phyloP scores from a whole-genome alignment of 23 tunicate genomes.

The Styela plicata region DNA sequence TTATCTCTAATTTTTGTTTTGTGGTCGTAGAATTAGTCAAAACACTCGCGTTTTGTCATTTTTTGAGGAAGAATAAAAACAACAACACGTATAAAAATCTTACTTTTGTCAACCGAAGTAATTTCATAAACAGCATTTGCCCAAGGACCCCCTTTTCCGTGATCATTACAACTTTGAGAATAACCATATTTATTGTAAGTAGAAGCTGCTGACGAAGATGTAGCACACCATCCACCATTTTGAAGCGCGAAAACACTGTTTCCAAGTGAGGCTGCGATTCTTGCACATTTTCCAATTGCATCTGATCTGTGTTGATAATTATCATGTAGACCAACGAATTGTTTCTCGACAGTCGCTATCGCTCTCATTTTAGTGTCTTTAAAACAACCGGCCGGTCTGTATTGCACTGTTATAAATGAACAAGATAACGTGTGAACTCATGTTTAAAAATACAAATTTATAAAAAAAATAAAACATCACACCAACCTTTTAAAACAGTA shows the following conservation, averaged over 20 bases:
- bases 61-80: not conserved
- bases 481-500: not conserved
- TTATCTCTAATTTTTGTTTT: too few species aligned
- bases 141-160: not conserved
- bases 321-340: not conserved
- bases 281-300: conserved; percentile 19
- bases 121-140: not conserved
- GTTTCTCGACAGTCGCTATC: conserved; percentile 13
- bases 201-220: not conserved
- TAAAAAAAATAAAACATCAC: not conserved
- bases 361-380: conserved; percentile 15
- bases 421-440: not conserved
- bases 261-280: not conserved
- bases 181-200: not conserved
- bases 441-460: not conserved
- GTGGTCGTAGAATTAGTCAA: not conserved
- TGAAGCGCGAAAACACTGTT: not conserved
- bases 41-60: not conserved
- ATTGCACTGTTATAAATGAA: not conserved
- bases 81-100: not conserved
- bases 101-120: not conserved
- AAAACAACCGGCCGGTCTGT: conserved; percentile 3
- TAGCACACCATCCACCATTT: not conserved
- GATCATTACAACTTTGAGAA: not conserved
- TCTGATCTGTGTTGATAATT: not conserved